Evolutionary conservation across 2,797 vertebrate species (phyloP).

Genomic region (Gymnodraco acuticeps): DNA sequence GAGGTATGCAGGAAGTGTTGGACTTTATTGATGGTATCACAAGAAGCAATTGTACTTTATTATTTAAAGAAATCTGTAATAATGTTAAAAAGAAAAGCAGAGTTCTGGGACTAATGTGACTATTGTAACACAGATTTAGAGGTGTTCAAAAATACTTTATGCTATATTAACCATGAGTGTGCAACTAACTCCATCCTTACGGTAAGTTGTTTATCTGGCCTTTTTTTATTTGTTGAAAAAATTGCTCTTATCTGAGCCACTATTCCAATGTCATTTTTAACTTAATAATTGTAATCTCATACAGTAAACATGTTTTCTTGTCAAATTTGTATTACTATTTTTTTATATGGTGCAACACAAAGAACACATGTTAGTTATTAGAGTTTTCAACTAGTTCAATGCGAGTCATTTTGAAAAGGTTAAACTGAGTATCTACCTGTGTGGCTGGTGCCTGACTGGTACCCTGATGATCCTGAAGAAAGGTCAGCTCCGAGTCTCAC

Average conservation of each 20-base stretch:
- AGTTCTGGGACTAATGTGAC: too few species aligned
- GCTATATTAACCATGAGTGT: background rate
- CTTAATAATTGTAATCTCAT: background rate
- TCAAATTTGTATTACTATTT: background rate
- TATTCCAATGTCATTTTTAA: too few species aligned
- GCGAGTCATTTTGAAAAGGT: too few species aligned
- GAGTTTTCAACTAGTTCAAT: background rate
- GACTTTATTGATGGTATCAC: background rate
- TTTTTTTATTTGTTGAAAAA: background rate
- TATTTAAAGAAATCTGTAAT: background rate
- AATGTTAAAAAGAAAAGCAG: background rate
- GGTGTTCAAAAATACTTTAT: background rate
- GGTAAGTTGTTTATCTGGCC: background rate
- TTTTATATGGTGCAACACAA: too few species aligned
- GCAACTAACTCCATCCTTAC: background rate
- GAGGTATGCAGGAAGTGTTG: background rate
- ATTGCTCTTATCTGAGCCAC: background rate
- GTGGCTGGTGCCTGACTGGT: slow-evolving; percentile 83
- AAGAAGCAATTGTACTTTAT: background rate
- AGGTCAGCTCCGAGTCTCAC: slow-evolving; percentile 73
- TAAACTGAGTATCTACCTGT: slow-evolving; percentile 81
- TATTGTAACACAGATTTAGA: background rate
- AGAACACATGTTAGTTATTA: background rate
- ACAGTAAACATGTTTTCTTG: background rate
- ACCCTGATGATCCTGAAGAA: slow-evolving; percentile 83